Base-by-base conservation (phyloP, 2,888 invertebrate species). In the Mallateleia sp. region DNA sequence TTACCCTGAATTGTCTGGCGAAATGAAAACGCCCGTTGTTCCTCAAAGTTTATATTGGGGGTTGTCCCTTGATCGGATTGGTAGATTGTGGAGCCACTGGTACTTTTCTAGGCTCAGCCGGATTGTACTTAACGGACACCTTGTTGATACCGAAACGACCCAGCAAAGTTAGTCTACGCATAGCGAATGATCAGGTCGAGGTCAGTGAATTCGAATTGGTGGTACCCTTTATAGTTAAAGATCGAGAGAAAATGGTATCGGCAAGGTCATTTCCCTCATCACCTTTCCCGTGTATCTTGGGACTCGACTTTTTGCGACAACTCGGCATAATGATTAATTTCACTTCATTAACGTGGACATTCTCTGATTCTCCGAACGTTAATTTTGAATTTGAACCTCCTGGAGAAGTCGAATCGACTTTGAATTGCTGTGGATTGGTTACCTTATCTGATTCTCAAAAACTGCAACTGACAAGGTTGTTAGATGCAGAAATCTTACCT, bases 241-340 rank as follows among this genome's bases (percentile, higher is more conserved):
- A n/a, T n/a, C n/a, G n/a, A n/a, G n/a, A n/a, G n/a, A n/a, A n/a
- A n/a, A n/a, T n/a, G n/a, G n/a, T n/a, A n/a, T n/a, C n/a, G n/a
- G 45, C 58, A 2, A 56, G 72, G 0, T 38, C 58, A 4, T 45
- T 72, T 15, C 58, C 72, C 5, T 58, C 72, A 4, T 38, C 58
- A 0, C 72, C 72, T 0, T 72, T 58, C 45, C 7, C n/a, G 1
- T 58, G 56, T 22, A 72, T 72, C 9, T 58, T 56, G 11, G 72
- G 72, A 2, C 15, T 72, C 18, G 58, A 72, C n/a, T 72, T 72
- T 25, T 42, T 71, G 2, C 38, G 54, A 0, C 9, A 9, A 0
- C 52, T 71, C 1, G 28, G 18, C 9, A 71, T 71, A 14, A 38
- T 38, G 24, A n/a, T 56, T 0, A 56, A 71, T 7, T 69, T 69